A percentile compares a stretch with the other conserved stretches of the same genome.
phyloP scores from a whole-genome alignment of 2,797 vertebrate genomes.

The Siniperca undulata region DNA sequence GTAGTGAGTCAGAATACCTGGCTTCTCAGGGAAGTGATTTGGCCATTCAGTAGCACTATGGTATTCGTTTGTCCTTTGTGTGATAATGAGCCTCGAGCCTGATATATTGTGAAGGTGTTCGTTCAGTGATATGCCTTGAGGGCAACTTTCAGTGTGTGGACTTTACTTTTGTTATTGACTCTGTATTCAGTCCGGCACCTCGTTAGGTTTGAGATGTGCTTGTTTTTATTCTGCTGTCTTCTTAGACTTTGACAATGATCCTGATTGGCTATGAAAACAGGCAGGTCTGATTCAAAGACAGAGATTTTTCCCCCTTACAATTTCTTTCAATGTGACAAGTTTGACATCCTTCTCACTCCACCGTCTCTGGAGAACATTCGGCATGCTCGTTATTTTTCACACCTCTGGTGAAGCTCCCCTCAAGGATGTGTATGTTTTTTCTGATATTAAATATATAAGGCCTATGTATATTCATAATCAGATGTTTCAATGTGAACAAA shows the following conservation, averaged over 20 bases:
- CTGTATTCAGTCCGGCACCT: conserved; percentile 2
- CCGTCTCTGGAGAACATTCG: conserved; percentile 39
- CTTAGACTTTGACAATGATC: conserved; percentile 41
- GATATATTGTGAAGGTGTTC: conserved; percentile 23
- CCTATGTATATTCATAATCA: conserved; percentile 43
- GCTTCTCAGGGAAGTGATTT: conserved; percentile 8
- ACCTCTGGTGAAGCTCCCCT: conserved; percentile 34
- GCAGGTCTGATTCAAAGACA: conserved; percentile 59
- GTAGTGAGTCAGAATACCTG: conserved; percentile 20
- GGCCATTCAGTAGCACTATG: not conserved
- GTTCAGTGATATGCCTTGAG: not conserved
- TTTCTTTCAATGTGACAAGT: conserved; percentile 58
- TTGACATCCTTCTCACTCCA: conserved; percentile 57
- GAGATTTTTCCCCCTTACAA: conserved; percentile 25
- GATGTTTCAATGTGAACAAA: conserved; percentile 28
- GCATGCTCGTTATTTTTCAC: conserved; percentile 51
- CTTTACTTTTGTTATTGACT: conserved; percentile 15
- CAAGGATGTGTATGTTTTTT: conserved; percentile 23
- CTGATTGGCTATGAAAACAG: conserved; percentile 62
- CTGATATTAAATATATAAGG: conserved; percentile 38
- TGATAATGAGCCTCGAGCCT: conserved; percentile 20
- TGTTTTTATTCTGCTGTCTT: conserved; percentile 33
- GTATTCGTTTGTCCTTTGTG: conserved; percentile 30
- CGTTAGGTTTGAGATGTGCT: conserved; percentile 3
- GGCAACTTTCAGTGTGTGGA: not conserved